These are phyloP conservation scores for Trachemys scripta DNA, from an alignment of 2,113 vertebrate species.

Conservation along the genomic window DNA sequence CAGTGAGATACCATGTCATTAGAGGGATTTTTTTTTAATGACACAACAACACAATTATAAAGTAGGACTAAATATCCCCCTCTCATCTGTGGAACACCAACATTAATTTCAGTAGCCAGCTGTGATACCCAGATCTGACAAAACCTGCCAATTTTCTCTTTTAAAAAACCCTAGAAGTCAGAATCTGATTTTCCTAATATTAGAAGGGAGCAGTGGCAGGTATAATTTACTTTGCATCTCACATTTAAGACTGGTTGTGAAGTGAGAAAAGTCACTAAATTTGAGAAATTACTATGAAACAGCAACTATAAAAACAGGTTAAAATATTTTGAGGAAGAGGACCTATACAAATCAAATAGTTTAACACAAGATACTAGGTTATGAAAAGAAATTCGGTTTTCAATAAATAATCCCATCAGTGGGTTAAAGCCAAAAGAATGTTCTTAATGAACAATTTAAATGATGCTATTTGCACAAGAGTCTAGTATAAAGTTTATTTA, in stretches of 20 bases:
- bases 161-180: conserved; percentile 5
- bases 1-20: background rate
- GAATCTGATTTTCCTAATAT: background rate
- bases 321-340: background rate
- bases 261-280: conserved; percentile 34
- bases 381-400: background rate
- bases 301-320: background rate
- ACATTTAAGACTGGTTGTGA: conserved; percentile 35
- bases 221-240: conserved; percentile 3
- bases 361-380: background rate
- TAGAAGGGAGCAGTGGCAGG: background rate
- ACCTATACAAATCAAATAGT: background rate
- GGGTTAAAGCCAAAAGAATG: background rate
- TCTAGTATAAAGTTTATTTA: conserved; percentile 1
- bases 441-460: background rate
- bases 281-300: background rate
- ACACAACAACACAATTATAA: too few species aligned
- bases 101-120: background rate
- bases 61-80: background rate
- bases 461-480: conserved; percentile 21
- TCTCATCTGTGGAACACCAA: background rate
- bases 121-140: background rate
- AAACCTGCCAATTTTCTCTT: background rate
- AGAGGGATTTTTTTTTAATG: background rate
- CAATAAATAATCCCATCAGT: background rate